Conservation (phyloP, 2,888 invertebrate genomes). For the Mechanitis mazaeus region DNA sequence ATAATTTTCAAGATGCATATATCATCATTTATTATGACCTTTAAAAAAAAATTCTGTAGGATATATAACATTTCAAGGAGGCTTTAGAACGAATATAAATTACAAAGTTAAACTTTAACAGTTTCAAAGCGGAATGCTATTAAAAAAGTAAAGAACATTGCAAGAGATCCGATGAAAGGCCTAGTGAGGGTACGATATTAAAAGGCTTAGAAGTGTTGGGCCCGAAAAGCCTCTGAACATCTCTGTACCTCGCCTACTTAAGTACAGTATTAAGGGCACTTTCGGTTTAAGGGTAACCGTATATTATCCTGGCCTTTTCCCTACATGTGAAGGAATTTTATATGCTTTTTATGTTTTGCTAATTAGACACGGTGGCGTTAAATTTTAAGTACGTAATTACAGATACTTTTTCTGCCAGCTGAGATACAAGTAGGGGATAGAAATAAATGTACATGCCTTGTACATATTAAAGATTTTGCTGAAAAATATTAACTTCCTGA, state of each 20-base stretch:
- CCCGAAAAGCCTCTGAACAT: constrained; percentile 71
- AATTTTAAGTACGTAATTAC: constrained; percentile 34
- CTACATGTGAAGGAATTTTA: constrained; percentile 41
- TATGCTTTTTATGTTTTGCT: constrained; percentile 39
- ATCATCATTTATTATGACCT: not conserved
- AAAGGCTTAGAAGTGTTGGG: constrained; percentile 73
- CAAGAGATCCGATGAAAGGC: constrained; percentile 55
- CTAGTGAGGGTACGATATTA: constrained; percentile 66
- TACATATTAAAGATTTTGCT: not conserved
- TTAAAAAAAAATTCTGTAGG: not conserved
- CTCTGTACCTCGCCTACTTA: constrained; percentile 71
- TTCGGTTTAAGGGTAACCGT: constrained; percentile 60
- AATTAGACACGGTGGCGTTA: constrained; percentile 32
- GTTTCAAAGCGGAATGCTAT: constrained; percentile 47
- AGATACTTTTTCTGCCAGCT: constrained; percentile 24
- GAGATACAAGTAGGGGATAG: constrained; percentile 2
- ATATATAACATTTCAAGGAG: constrained; percentile 1
- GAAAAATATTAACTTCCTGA: not conserved
- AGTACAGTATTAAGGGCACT: constrained; percentile 75
- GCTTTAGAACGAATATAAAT: constrained; percentile 24
- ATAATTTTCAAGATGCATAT: too few species aligned
- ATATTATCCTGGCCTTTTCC: constrained; percentile 62
- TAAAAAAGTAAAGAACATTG: constrained; percentile 57
- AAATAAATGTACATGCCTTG: not conserved
- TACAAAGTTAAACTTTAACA: constrained; percentile 32